Conservation (phyloP, 2,888 invertebrate species). For the Cacoxenus indagator region DNA sequence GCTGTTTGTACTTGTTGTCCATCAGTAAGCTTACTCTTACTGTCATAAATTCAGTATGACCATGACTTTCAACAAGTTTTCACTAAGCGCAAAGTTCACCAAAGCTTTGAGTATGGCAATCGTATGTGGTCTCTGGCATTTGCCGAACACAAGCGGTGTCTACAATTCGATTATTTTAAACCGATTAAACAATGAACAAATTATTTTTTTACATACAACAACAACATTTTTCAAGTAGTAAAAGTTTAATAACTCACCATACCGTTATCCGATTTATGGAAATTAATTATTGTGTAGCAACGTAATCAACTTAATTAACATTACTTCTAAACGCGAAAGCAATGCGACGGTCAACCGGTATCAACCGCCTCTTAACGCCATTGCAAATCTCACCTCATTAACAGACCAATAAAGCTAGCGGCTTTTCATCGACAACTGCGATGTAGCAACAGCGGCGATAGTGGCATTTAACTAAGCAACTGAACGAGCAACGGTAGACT, state of each 20-base stretch:
- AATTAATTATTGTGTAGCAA: slow-evolving; percentile 28
- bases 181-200: slow-evolving; percentile 1
- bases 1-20: no score
- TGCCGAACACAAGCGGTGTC: background rate
- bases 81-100: background rate
- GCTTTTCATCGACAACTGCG: background rate
- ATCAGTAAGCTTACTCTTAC: no score
- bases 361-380: background rate
- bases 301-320: slow-evolving; percentile 47
- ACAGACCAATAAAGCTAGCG: background rate
- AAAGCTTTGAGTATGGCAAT: background rate
- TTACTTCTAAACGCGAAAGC: slow-evolving; percentile 54
- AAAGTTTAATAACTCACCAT: slow-evolving; percentile 13
- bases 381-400: slow-evolving; percentile 17
- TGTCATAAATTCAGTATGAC: no score
- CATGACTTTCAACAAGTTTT: background rate
- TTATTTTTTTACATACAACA: background rate
- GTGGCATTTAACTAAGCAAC: slow-evolving; percentile 15
- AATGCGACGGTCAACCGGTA: slow-evolving; percentile 57
- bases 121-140: background rate
- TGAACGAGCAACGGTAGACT: background rate
- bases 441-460: background rate
- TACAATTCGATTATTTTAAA: background rate
- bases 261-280: background rate
- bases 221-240: background rate